Evolutionary conservation across 2,797 vertebrate genomes (phyloP).

Genomic region (Neoniphon sammara): DNA sequence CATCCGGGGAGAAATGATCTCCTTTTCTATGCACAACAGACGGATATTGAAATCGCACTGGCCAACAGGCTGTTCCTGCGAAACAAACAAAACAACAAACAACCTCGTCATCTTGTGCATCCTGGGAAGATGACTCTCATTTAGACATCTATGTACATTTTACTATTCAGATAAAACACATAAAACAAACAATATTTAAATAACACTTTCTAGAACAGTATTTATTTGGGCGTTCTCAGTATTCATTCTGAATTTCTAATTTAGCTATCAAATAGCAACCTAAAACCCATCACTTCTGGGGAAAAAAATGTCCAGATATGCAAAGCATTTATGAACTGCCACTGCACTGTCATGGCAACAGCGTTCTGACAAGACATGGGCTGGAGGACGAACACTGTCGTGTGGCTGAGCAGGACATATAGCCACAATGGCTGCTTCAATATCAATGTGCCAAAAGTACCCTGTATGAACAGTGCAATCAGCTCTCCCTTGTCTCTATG

Average conservation of each 20-base stretch:
- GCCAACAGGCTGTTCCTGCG: slow-evolving; percentile 94
- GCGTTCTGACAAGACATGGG: slow-evolving; percentile 10
- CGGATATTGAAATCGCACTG: slow-evolving; percentile 95
- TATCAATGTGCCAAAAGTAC: slow-evolving; percentile 33
- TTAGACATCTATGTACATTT: neutral
- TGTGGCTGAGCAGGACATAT: slow-evolving; percentile 1
- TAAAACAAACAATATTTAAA: neutral
- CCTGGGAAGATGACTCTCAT: neutral
- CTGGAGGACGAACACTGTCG: neutral
- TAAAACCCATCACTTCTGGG: neutral
- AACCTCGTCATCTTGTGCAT: neutral
- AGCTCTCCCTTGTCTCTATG: slow-evolving; percentile 60
- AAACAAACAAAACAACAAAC: slow-evolving; percentile 46
- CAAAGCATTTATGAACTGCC: slow-evolving; percentile 15
- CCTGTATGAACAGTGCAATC: slow-evolving; percentile 21
- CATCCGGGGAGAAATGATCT: slow-evolving; percentile 94
- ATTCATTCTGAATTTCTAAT: neutral
- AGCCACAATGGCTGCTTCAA: slow-evolving; percentile 2
- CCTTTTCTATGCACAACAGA: slow-evolving; percentile 94
- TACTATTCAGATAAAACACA: neutral
- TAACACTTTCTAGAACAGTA: neutral
- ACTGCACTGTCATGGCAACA: slow-evolving; percentile 48
- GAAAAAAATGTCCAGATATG: slow-evolving; percentile 8
- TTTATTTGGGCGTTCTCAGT: neutral
- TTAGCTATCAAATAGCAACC: neutral